Percentiles rank a stretch among this genome's conserved stretches.
Evolutionary conservation across 2,113 vertebrate species (phyloP).

Genomic region (Pteruthius melanotis): DNA sequence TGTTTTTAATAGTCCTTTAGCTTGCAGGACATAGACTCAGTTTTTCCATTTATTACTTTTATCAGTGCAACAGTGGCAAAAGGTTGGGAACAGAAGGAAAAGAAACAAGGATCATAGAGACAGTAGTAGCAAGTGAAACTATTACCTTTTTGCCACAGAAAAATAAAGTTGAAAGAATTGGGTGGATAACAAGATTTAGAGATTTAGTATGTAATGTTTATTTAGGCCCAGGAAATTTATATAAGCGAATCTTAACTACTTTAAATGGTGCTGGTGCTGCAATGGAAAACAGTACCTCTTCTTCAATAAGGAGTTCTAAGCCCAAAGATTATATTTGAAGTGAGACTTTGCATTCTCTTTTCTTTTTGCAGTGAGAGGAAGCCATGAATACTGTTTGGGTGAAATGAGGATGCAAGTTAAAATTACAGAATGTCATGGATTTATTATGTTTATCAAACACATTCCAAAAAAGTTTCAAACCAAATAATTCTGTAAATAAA

Average conservation of each 20-base stretch:
- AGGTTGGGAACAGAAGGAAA: not conserved
- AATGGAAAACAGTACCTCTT: slow-evolving; percentile 32
- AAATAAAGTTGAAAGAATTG: not conserved
- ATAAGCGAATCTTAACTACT: slow-evolving; percentile 26
- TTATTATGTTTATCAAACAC: not conserved
- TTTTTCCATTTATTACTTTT: not conserved
- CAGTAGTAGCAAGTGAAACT: not conserved
- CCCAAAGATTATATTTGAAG: slow-evolving; percentile 28
- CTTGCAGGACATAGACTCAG: not conserved
- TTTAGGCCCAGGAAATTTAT: not conserved
- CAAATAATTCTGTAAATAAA: slow-evolving; percentile 5
- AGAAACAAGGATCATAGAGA: not conserved
- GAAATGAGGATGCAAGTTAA: not conserved
- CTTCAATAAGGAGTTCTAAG: not conserved
- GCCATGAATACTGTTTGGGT: not conserved
- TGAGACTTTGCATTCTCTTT: slow-evolving; percentile 13
- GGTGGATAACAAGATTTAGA: slow-evolving; percentile 33
- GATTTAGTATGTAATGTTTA: not conserved
- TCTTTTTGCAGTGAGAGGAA: not conserved
- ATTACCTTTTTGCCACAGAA: not conserved
- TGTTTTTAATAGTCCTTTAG: not conserved
- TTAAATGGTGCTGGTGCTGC: not conserved
- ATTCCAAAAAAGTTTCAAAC: not conserved
- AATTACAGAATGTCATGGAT: not conserved
- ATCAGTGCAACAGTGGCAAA: not conserved